Conservation (phyloP, 1,140 invertebrate species). For the Camponotus vicinus region DNA sequence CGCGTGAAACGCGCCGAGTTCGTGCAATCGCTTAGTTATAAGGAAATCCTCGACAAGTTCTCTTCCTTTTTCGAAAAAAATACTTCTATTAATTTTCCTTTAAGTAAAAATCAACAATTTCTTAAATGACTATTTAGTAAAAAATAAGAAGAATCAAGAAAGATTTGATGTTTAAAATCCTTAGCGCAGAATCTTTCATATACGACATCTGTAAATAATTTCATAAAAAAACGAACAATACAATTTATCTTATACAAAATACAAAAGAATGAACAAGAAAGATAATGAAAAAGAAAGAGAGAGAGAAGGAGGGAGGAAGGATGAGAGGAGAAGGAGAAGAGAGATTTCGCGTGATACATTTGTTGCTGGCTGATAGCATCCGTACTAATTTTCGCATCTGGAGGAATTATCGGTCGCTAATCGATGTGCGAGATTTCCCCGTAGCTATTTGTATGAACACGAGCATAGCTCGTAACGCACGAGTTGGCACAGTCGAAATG, state of each 20-base stretch:
- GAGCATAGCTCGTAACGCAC: background rate
- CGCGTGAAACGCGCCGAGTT: constrained; percentile 31
- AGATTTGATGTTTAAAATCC: background rate
- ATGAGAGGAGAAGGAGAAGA: background rate
- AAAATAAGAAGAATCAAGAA: background rate
- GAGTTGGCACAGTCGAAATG: background rate
- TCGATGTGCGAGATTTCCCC: constrained; percentile 26
- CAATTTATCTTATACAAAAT: constrained; percentile 12
- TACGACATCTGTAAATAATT: background rate
- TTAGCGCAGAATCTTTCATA: background rate
- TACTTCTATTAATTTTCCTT: background rate
- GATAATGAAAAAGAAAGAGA: too few relatives aligned
- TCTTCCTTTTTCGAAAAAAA: background rate
- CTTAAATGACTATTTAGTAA: background rate
- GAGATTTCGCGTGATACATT: constrained; percentile 5
- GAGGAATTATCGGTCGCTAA: constrained; percentile 32
- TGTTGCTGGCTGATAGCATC: constrained; percentile 25
- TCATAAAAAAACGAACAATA: background rate
- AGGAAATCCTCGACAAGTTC: background rate
- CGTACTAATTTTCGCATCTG: constrained; percentile 38
- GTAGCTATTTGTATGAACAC: constrained; percentile 38
- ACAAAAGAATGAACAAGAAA: too few relatives aligned
- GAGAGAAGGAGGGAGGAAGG: too few relatives aligned
- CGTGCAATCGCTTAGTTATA: constrained; percentile 40
- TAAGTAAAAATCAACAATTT: background rate